A percentile compares a stretch with the other conserved stretches of the same genome.
Conservation (phyloP, 1,140 invertebrate species). For the Drosophila kanapiae region DNA sequence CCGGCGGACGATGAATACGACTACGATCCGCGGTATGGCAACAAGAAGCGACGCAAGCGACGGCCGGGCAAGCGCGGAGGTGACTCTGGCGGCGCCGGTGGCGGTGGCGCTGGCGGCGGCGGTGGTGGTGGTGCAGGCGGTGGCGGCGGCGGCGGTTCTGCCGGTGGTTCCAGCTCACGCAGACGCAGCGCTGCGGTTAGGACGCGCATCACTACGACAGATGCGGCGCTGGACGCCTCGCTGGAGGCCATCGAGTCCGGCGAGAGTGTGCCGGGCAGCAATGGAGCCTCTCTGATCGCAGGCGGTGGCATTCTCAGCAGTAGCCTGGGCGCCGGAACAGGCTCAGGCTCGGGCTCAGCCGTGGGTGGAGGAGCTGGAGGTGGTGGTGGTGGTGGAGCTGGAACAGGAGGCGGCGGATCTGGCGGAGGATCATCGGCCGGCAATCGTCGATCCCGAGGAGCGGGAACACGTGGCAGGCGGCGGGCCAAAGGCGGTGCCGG, state of each 20-base stretch:
- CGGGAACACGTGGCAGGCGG: constrained; percentile 74
- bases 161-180: constrained; percentile 44
- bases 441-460: constrained; percentile 61
- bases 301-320: constrained; percentile 26
- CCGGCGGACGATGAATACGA: constrained; percentile 98
- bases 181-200: constrained; percentile 62
- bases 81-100: constrained; percentile 34
- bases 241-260: constrained; percentile 74
- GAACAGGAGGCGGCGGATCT: constrained; percentile 2
- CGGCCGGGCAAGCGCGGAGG: constrained; percentile 68
- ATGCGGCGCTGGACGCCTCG: constrained; percentile 72
- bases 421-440: constrained; percentile 14
- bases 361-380: constrained; percentile 4
- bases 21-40: constrained; percentile 90
- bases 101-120: constrained; percentile 21
- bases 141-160: constrained; percentile 14
- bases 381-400: constrained; percentile 12
- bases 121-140: constrained; percentile 17
- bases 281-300: constrained; percentile 14
- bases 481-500: constrained; percentile 53
- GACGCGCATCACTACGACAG: constrained; percentile 64
- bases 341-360: not conserved
- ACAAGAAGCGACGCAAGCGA: constrained; percentile 81
- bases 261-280: constrained; percentile 50
- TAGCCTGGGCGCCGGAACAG: constrained; percentile 20